Conservation (phyloP, 2,113 vertebrate species). For the Semnornis frantzii region DNA sequence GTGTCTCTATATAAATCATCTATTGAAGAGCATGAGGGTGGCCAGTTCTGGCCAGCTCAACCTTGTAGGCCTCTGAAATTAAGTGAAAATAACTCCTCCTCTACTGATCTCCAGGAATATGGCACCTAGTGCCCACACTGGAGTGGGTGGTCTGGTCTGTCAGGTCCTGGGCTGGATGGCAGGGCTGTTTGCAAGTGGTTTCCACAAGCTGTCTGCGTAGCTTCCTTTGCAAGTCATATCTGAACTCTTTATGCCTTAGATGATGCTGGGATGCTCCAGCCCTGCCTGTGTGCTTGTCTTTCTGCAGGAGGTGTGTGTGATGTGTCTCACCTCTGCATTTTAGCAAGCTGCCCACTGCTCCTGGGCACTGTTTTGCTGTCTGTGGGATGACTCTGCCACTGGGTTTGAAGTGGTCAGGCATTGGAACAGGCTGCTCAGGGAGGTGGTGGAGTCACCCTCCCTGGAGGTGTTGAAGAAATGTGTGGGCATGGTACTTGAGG, state of each 20-base stretch:
- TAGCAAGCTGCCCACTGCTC: neutral
- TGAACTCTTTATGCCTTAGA: neutral
- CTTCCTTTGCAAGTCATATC: neutral
- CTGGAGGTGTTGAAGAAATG: too few relatives aligned
- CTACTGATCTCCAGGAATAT: neutral
- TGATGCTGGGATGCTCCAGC: neutral
- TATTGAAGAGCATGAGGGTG: neutral
- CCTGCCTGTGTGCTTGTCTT: neutral
- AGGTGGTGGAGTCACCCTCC: too few relatives aligned
- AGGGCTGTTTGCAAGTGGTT: constrained; percentile 19
- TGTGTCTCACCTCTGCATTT: neutral
- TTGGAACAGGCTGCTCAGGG: too few relatives aligned
- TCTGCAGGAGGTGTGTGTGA: neutral
- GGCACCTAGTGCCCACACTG: neutral
- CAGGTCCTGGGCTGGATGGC: neutral
- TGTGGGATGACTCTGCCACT: constrained; percentile 8
- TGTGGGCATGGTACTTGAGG: too few relatives aligned
- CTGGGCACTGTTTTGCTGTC: neutral
- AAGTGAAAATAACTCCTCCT: neutral
- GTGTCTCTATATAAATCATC: neutral
- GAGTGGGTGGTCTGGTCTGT: constrained; percentile 30
- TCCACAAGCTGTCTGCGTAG: neutral
- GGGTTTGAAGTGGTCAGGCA: neutral
- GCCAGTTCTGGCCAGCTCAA: neutral
- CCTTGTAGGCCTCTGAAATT: neutral